phyloP scores from a whole-genome alignment of 2,797 vertebrate species.

The Onychomys torridus region DNA sequence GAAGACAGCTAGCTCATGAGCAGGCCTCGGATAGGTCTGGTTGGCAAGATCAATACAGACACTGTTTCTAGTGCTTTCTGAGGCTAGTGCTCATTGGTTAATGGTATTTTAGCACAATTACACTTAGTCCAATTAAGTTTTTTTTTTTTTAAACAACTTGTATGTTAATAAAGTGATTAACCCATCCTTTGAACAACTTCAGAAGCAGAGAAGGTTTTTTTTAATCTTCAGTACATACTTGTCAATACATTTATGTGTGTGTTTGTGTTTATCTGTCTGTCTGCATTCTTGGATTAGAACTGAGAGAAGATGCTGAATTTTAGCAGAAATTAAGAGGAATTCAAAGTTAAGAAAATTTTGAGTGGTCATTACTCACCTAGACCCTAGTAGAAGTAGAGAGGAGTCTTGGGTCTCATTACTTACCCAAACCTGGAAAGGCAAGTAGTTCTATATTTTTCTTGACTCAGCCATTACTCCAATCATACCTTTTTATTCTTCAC shows the following conservation, averaged over 20 bases:
- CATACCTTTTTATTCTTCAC: background rate
- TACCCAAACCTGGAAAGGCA: background rate
- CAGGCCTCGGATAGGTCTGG: background rate
- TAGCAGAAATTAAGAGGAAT: background rate
- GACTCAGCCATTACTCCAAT: background rate
- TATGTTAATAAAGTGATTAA: constrained; percentile 67
- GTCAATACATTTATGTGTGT: background rate
- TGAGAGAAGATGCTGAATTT: background rate
- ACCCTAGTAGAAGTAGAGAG: background rate
- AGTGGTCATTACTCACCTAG: background rate
- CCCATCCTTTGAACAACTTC: background rate
- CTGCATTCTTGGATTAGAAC: background rate
- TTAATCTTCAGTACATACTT: background rate
- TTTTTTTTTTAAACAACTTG: constrained; percentile 46
- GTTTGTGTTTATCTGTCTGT: background rate
- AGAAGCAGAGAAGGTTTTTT: constrained; percentile 63
- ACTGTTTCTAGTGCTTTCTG: constrained; percentile 64
- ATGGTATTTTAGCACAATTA: constrained; percentile 63
- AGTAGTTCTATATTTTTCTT: background rate
- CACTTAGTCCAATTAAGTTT: constrained; percentile 72
- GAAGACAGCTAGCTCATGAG: background rate
- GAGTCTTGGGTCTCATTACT: background rate
- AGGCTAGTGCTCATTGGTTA: constrained; percentile 73
- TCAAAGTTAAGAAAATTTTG: background rate
- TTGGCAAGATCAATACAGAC: background rate